A percentile compares a stretch with the other conserved stretches of the same genome.
Conservation (phyloP, 2,797 vertebrate species). For the Avahi laniger region DNA sequence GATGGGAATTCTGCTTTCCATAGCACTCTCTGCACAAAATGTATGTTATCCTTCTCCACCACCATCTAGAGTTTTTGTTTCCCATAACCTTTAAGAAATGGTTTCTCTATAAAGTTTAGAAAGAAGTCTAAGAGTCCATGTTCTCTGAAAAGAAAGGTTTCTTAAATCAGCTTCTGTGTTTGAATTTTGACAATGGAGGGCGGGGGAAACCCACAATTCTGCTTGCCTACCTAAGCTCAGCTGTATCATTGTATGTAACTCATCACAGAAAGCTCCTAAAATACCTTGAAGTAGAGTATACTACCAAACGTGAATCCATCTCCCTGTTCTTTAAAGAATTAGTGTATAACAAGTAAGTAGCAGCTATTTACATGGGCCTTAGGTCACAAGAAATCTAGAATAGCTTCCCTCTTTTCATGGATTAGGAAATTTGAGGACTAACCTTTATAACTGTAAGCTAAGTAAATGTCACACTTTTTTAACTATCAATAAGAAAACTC, state of each 20-base stretch:
- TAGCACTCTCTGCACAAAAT: background rate
- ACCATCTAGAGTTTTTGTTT: background rate
- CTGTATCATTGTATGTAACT: background rate
- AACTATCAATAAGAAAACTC: constrained; percentile 20
- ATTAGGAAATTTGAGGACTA: constrained; percentile 45
- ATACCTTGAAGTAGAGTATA: background rate
- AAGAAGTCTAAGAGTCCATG: background rate
- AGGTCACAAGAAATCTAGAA: constrained; percentile 12
- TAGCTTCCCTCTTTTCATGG: background rate
- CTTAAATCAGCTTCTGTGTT: background rate
- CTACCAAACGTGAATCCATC: background rate
- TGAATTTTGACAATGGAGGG: background rate
- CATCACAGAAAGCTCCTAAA: background rate
- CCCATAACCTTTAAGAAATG: background rate
- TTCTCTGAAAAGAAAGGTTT: background rate
- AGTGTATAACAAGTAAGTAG: background rate
- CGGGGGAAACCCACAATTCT: background rate
- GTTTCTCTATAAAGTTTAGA: background rate
- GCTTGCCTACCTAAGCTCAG: background rate
- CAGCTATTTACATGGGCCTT: background rate
- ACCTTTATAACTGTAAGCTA: constrained; percentile 43
- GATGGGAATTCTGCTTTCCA: background rate
- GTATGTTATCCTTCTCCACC: background rate
- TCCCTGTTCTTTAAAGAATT: constrained; percentile 12
- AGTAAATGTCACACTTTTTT: constrained; percentile 62